Conservation (phyloP, 2,797 vertebrate species). For the Sorex maritimensis region DNA sequence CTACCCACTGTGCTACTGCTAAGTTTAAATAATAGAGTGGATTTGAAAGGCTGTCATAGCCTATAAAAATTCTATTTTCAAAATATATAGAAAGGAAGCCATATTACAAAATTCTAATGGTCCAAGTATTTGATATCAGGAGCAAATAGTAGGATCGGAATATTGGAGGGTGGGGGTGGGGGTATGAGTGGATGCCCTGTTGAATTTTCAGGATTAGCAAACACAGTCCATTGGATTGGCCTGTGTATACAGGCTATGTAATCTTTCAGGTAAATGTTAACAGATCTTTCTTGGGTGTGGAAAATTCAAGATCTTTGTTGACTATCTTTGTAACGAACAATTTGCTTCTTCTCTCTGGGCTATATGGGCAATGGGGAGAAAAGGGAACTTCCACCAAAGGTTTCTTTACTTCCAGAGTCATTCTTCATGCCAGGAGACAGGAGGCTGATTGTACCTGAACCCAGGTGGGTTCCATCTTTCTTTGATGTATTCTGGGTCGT, state of each 20-base stretch:
- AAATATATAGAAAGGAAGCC: not conserved
- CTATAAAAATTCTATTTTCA: too few relatives aligned
- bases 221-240: not conserved
- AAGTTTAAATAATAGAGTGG: not conserved
- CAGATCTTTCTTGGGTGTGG: not conserved
- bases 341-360: not conserved
- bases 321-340: not conserved
- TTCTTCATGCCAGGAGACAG: not conserved
- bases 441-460: constrained; percentile 5
- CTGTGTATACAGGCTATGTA: not conserved
- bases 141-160: not conserved
- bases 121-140: constrained; percentile 7
- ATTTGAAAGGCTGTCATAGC: not conserved
- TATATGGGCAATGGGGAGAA: not conserved
- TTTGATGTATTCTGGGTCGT: not conserved
- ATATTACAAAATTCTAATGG: not conserved
- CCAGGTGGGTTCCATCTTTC: not conserved
- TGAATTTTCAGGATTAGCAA: not conserved
- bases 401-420: constrained; percentile 30
- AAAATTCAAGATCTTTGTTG: not conserved
- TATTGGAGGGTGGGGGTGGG: too few relatives aligned
- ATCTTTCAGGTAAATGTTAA: not conserved
- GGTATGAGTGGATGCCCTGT: too few relatives aligned
- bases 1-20: too few relatives aligned
- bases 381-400: not conserved